phyloP scores from a whole-genome alignment of 2,797 vertebrate species.

The Centropyge bicolor region DNA sequence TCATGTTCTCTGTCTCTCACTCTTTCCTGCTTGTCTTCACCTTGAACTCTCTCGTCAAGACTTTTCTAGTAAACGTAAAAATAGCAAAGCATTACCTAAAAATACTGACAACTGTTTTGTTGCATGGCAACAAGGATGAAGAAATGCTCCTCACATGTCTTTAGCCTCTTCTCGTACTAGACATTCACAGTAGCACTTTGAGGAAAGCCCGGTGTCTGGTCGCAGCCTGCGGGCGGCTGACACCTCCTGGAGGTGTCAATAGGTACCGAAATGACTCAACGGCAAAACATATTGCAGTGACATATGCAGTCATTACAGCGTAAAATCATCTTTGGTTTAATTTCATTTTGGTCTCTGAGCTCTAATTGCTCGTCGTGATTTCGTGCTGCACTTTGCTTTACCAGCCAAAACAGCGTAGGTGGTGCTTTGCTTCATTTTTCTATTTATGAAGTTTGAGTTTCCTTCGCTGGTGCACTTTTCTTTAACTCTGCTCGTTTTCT shows the following conservation, averaged over 20 bases:
- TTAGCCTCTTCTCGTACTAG: constrained; percentile 38
- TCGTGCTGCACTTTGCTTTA: neutral
- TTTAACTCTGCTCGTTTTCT: neutral
- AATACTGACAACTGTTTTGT: constrained; percentile 49
- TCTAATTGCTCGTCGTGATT: neutral
- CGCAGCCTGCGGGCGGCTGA: neutral
- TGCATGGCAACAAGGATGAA: constrained; percentile 72
- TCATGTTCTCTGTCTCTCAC: constrained; percentile 1
- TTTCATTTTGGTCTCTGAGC: neutral
- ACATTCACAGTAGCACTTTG: constrained; percentile 23
- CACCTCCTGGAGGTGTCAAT: constrained; percentile 20
- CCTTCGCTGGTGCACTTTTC: neutral
- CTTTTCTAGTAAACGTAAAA: constrained; percentile 27
- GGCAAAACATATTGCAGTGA: neutral
- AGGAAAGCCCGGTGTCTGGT: constrained; percentile 33
- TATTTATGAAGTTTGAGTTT: neutral
- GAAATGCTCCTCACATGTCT: constrained; percentile 27
- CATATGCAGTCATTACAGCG: neutral
- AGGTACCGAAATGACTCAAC: neutral
- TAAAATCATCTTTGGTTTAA: neutral
- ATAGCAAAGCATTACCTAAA: constrained; percentile 46
- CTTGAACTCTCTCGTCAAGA: constrained; percentile 37
- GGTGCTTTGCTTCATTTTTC: neutral
- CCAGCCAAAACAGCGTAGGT: constrained; percentile 2
- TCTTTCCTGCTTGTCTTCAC: neutral